Base-by-base conservation (phyloP, 2,113 vertebrate species). In the Scartelaos histophorus region DNA sequence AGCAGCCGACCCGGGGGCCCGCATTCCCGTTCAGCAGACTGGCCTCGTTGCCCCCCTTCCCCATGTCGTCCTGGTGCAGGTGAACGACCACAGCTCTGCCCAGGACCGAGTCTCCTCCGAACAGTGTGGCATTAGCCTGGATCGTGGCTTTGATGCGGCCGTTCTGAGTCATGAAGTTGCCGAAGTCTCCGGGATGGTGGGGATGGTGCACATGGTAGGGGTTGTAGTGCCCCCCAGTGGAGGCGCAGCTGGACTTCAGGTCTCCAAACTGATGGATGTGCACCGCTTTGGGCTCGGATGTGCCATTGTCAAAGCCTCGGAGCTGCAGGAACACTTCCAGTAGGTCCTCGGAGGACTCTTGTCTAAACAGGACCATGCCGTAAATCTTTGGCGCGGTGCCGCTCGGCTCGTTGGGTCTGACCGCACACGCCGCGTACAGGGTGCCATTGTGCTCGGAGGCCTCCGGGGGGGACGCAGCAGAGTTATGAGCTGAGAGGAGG, bases 191-290 rank as follows among this genome's bases (percentile, higher is more conserved):
- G 0, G 96, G 97, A 85, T 99, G 98, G 0, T 69, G 49, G 1
- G 96, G 97, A 69, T 99, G 98, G 46, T 87, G 51, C 12, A 92
- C 91, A 0, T 13, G 25, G 19, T 75, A 43, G 0, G 98, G 97
- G 82, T 98, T 98, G 74, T 95, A 99, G 88, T 99, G 97, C 0
- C 94, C 90, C 0, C 94, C 95, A 0, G 95, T 93, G 35, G 95
- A 91, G n/a, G 92, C 88, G 0, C 98, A 99, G 35, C 96, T 93
- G 0, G 70, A 81, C 70, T 92, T 95, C 76, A 97, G 87, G 64
- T 98, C 96, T 70, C 97, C 97, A 1, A 93, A 95, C 86, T 94
- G 89, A 0, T 99, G 98, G 82, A 99, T 92, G 85, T 99, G 98
- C 70, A 99, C 93, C 0, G 96, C 95, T 75, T 92, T 93, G 13